phyloP scores from a whole-genome alignment of 2,113 vertebrate species.

The Oryzias javanicus region DNA sequence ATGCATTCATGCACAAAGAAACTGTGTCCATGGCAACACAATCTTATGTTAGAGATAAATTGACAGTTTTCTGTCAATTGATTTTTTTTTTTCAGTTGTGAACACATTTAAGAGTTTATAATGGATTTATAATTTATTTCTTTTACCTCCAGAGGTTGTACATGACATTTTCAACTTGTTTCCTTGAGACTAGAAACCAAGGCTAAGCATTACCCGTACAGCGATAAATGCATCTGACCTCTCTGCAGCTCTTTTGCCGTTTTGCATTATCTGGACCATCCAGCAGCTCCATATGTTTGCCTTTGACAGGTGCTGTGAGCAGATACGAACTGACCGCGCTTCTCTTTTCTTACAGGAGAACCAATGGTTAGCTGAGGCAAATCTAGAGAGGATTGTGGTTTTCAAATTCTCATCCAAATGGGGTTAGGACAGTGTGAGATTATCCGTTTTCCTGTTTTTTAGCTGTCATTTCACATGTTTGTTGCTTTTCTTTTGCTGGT shows the following conservation, averaged over 20 bases:
- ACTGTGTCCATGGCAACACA: too few species aligned
- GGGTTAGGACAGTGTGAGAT: conserved; percentile 9
- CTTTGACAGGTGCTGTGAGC: conserved; percentile 58
- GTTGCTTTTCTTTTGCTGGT: background rate
- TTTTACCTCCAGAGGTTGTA: too few species aligned
- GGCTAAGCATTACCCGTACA: too few species aligned
- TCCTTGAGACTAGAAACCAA: too few species aligned
- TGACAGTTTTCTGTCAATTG: too few species aligned
- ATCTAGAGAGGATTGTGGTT: conserved; percentile 15
- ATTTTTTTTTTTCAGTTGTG: too few species aligned
- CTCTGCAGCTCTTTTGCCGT: conserved; percentile 22
- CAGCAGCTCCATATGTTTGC: conserved; percentile 33
- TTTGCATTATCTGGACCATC: conserved; percentile 31
- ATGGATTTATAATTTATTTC: too few species aligned
- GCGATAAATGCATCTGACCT: conserved; percentile 7
- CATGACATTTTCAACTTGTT: too few species aligned
- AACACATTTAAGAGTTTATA: too few species aligned
- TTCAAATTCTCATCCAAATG: conserved; percentile 13
- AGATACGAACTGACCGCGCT: conserved; percentile 56
- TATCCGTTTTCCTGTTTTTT: background rate
- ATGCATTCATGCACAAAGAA: too few species aligned
- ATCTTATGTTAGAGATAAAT: too few species aligned
- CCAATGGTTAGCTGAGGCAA: conserved; percentile 28
- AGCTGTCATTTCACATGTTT: background rate
- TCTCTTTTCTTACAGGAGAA: conserved; percentile 54